Base-by-base conservation (phyloP, 1,140 invertebrate genomes). In the Phymorhynchus buccinoides region DNA sequence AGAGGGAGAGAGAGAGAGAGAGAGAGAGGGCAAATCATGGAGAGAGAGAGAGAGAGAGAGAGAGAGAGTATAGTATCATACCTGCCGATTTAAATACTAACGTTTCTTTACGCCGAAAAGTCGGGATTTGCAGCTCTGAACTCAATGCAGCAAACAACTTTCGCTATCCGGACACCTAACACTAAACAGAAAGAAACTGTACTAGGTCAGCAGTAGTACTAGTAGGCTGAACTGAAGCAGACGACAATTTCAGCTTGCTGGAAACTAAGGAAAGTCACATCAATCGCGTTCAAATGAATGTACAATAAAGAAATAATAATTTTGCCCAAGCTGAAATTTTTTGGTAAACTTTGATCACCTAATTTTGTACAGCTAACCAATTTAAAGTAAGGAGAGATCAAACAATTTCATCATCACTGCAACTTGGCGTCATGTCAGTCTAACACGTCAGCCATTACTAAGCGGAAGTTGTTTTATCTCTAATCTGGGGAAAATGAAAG, bases 371-470 rank as follows among this genome's bases (percentile, higher is more conserved):
- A 22, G 22, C 56, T 62, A 22, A 62, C n/a, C 0, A 27, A 27
- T 4, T 22, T 62, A 62, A 27, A 62, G 1, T 27, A 1, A 16
- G 22, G 12, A 18, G n/a, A 62, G n/a, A 14, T 4, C n/a, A 4
- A 62, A 27, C 56, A 30, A 66, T 86, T 86, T 82, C 85, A 73
- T 86, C 85, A 86, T 22, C 14, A 73, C 22, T 68, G 56, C 32
- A 30, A 86, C 82, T 84, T 84, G 85, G 81, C 85, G 82, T 48
- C 56, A 22, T 22, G 18, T 35, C 44, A 52, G 80, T 30, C 37
- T 22, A 71, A 82, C 85, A 86, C 85, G 85, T 86, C 82, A 86
- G 77, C 85, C 85, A 86, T 86, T 48, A n/a, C 37, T 30, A 9
- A 7, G 27, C 6, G 42, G 42, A 22, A 41, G 18, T 18, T 41